Percentiles rank a stretch among this genome's conserved stretches.
These are phyloP conservation scores for Eudemis profundana DNA, from an alignment of 2,888 invertebrate genomes.

Conservation along the genomic window DNA sequence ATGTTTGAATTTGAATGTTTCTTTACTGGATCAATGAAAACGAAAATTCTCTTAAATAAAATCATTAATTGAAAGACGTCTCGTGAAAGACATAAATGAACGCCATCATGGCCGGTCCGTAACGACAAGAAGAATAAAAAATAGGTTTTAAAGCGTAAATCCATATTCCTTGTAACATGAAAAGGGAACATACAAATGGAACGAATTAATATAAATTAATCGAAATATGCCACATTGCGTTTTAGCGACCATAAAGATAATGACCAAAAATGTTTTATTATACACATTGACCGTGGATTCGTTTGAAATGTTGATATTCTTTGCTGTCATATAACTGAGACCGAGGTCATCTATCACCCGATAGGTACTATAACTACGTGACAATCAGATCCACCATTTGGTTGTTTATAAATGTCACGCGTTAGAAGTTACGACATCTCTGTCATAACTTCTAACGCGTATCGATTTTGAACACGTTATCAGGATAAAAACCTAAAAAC, in stretches of 20 bases:
- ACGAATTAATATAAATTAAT: neutral
- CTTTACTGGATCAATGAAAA: too few species aligned
- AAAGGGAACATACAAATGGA: neutral
- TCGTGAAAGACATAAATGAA: too few species aligned
- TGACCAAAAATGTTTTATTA: conserved; percentile 9
- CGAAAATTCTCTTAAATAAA: too few species aligned
- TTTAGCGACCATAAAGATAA: conserved; percentile 11
- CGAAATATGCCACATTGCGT: neutral
- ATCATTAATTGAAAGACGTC: too few species aligned
- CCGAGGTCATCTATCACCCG: conserved; percentile 69
- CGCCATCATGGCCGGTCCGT: too few species aligned
- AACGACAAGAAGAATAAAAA: too few species aligned
- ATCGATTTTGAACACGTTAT: conserved; percentile 1
- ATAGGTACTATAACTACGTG: conserved; percentile 64
- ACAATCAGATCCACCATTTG: conserved; percentile 52
- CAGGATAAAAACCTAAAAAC: neutral
- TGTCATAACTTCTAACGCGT: too few species aligned
- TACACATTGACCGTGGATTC: conserved; percentile 18
- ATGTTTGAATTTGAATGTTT: too few species aligned
- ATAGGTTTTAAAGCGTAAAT: too few species aligned
- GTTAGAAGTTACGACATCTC: conserved; percentile 21
- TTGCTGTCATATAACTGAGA: conserved; percentile 11
- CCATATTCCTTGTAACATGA: too few species aligned
- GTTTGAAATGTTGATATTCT: conserved; percentile 55
- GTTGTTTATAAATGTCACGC: conserved; percentile 49